Percentiles rank a stretch among this genome's conserved stretches.
phyloP scores from a whole-genome alignment of 2,888 invertebrate species.

The Zeuzera pyrina region DNA sequence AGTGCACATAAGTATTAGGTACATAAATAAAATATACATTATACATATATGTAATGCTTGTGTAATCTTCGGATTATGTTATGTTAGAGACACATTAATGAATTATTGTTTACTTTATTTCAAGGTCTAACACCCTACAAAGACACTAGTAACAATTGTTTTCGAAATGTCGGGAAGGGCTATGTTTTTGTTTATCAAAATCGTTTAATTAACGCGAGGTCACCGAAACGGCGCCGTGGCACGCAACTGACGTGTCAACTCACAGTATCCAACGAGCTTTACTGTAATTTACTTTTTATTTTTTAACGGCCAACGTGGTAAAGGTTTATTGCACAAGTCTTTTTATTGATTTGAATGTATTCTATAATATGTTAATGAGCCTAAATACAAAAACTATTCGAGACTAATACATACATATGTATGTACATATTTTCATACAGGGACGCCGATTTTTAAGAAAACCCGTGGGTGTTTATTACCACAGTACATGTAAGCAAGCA shows the following conservation, averaged over 20 bases:
- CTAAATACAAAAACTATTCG: neutral
- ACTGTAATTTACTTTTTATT: neutral
- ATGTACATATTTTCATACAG: neutral
- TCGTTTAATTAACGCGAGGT: slow-evolving; percentile 30
- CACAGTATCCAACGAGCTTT: slow-evolving; percentile 9
- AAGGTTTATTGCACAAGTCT: neutral
- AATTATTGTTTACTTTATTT: neutral
- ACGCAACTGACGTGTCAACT: slow-evolving; percentile 23
- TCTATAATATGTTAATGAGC: neutral
- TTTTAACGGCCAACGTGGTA: neutral
- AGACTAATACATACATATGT: neutral
- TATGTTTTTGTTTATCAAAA: slow-evolving; percentile 30
- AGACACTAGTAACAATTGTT: slow-evolving; percentile 9
- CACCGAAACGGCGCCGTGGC: slow-evolving; percentile 20
- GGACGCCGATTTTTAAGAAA: neutral
- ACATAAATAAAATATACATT: no score
- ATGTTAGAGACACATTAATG: no score
- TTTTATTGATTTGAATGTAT: neutral
- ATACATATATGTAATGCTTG: no score
- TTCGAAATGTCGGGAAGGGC: slow-evolving; percentile 20
- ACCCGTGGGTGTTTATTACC: no score
- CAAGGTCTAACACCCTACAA: neutral
- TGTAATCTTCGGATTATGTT: no score
- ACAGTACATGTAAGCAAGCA: no score
- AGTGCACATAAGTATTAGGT: no score